A percentile compares a stretch with the other conserved stretches of the same genome.
Evolutionary conservation across 2,113 vertebrate genomes (phyloP).

Genomic region (Lipotes vexillifer): DNA sequence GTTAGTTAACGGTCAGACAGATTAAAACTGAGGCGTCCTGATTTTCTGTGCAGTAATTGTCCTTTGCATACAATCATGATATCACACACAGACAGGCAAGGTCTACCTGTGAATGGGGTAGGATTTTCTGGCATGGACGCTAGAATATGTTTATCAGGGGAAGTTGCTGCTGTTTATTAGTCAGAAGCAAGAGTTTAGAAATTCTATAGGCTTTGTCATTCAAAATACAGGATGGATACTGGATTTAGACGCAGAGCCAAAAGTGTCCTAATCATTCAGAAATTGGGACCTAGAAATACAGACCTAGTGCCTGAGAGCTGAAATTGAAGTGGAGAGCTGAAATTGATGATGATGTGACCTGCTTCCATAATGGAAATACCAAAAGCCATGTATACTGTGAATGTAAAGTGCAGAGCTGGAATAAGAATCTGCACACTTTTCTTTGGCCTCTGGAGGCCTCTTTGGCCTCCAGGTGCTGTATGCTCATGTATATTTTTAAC

Average conservation of each 20-base stretch:
- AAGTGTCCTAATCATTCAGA: background rate
- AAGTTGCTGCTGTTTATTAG: background rate
- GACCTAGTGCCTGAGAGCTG: background rate
- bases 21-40: background rate
- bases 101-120: background rate
- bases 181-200: background rate
- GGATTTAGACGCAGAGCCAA: background rate
- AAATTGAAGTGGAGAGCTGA: background rate
- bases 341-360: background rate
- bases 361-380: background rate
- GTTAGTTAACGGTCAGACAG: background rate
- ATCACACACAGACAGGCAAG: background rate
- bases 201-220: background rate
- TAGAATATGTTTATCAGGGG: too few species aligned
- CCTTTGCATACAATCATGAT: background rate
- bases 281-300: background rate
- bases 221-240: background rate
- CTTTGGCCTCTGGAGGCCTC: background rate
- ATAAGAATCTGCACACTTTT: background rate
- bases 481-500: background rate
- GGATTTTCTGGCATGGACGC: background rate
- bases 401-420: background rate
- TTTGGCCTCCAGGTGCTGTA: too few species aligned
- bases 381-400: rapidly evolving
- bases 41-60: background rate